These are phyloP conservation scores for Mellilla xanthometata DNA, from an alignment of 2,888 invertebrate genomes.

Conservation along the genomic window DNA sequence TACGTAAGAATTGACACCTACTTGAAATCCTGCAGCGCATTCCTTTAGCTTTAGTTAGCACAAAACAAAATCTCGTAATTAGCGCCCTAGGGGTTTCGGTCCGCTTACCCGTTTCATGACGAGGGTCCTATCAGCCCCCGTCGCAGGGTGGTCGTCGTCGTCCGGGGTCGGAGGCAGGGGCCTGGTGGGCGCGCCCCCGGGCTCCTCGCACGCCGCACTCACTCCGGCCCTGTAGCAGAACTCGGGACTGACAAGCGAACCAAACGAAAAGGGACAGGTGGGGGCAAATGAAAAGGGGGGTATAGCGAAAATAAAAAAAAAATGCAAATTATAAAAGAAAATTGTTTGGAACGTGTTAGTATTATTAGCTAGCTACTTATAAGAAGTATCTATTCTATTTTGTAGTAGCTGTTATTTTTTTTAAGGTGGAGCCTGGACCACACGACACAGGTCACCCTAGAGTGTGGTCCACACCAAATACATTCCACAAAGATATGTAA, in stretches of 20 bases:
- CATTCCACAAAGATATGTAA: too few relatives aligned
- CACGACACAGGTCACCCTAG: too few relatives aligned
- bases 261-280: slow-evolving; percentile 41
- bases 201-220: slow-evolving; percentile 61
- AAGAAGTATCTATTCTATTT: too few relatives aligned
- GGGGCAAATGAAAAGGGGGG: slow-evolving; percentile 22
- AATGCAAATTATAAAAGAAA: slow-evolving; percentile 38
- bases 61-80: slow-evolving; percentile 13
- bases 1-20: too few relatives aligned
- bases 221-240: slow-evolving; percentile 91
- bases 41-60: slow-evolving; percentile 32
- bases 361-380: too few relatives aligned
- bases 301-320: slow-evolving; percentile 38
- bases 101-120: slow-evolving; percentile 95
- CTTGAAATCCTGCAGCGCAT: slow-evolving; percentile 11
- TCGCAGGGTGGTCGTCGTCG: slow-evolving; percentile 88
- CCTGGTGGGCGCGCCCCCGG: slow-evolving; percentile 87
- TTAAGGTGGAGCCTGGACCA: too few relatives aligned
- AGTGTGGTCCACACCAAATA: too few relatives aligned
- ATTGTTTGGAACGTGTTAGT: too few relatives aligned
- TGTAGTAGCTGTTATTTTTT: too few relatives aligned
- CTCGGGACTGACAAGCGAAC: slow-evolving; percentile 87
- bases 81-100: neutral
- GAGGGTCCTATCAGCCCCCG: slow-evolving; percentile 88
- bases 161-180: slow-evolving; percentile 97